Percentiles rank a stretch among this genome's conserved stretches.
phyloP scores from a whole-genome alignment of 1,140 invertebrate genomes.

The Saccostrea echinata region DNA sequence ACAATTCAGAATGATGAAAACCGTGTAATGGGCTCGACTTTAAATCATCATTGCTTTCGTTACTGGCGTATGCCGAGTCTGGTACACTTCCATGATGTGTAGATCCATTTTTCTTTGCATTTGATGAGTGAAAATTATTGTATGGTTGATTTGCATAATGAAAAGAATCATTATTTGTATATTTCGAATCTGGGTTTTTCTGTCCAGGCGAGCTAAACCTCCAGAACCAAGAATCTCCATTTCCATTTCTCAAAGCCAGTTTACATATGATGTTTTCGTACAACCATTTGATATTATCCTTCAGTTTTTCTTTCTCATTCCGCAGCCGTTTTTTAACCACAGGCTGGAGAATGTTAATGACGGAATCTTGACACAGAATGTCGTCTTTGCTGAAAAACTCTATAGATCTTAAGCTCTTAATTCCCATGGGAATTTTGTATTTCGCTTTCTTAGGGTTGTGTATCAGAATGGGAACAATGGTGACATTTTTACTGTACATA shows the following conservation, averaged over 20 bases:
- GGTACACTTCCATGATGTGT: background rate
- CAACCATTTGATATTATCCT: background rate
- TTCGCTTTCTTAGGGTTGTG: background rate
- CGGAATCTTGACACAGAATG: background rate
- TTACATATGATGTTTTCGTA: background rate
- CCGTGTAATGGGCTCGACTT: background rate
- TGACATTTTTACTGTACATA: background rate
- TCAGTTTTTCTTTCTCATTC: background rate
- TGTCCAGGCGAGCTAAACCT: background rate
- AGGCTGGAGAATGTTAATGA: background rate
- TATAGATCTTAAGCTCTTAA: background rate
- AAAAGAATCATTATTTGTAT: background rate
- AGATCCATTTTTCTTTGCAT: background rate
- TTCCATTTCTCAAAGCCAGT: background rate
- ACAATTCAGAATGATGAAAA: background rate
- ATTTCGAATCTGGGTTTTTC: background rate
- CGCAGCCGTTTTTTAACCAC: background rate
- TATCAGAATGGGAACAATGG: background rate
- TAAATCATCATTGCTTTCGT: background rate
- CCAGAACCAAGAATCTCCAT: background rate
- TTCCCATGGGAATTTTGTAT: background rate
- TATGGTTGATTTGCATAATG: background rate
- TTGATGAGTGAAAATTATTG: background rate
- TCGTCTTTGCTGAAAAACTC: slow-evolving; percentile 14
- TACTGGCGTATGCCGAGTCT: background rate